phyloP scores from a whole-genome alignment of 2,888 invertebrate species.

The Lucinisca nassula region DNA sequence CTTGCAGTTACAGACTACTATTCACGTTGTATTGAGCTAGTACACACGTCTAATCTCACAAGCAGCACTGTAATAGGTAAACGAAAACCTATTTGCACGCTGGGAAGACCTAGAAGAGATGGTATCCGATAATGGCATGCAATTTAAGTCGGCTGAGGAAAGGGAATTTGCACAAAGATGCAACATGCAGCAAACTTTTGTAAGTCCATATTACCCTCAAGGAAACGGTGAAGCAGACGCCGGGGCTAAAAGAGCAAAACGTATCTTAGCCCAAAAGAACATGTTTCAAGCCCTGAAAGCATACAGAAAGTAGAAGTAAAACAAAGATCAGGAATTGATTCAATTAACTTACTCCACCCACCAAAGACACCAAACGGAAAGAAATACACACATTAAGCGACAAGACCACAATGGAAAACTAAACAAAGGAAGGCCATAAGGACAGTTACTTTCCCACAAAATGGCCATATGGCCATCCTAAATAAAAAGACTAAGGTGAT shows the following conservation, averaged over 20 bases:
- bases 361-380: no score
- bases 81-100: conserved; percentile 57
- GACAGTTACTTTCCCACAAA: no score
- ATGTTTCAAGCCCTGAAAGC: conserved; percentile 41
- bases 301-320: no score
- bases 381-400: no score
- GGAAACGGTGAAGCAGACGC: conserved; percentile 61
- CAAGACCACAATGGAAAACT: no score
- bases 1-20: conserved; percentile 64
- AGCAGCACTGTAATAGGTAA: conserved; percentile 41
- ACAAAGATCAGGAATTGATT: no score
- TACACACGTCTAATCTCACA: conserved; percentile 29
- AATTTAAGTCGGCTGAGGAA: conserved; percentile 51
- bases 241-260: conserved; percentile 54
- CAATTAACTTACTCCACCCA: no score
- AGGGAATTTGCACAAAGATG: conserved; percentile 37
- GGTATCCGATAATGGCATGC: conserved; percentile 50
- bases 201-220: conserved; percentile 48
- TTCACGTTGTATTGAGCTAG: conserved; percentile 54
- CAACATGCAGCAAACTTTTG: conserved; percentile 23
- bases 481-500: no score
- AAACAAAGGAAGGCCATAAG: no score
- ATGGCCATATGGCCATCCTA: no score
- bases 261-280: conserved; percentile 46
- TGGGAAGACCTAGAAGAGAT: conserved; percentile 57